Base-by-base conservation (phyloP, 2,797 vertebrate genomes). In the Scolopax bukidnonensis region DNA sequence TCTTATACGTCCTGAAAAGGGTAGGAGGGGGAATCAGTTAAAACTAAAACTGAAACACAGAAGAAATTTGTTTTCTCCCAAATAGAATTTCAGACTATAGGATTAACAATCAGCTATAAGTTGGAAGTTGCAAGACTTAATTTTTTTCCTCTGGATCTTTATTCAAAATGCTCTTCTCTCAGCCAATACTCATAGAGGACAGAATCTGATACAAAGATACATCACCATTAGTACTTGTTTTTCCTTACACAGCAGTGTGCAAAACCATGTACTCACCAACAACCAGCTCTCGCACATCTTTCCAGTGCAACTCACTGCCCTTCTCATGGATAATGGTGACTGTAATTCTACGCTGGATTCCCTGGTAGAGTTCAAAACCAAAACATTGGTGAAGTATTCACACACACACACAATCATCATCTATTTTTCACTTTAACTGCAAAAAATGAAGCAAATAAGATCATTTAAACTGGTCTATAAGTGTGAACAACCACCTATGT, bases 301-400 rank as follows among this genome's bases (percentile, higher is more conserved):
- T 99, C 99, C 99, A 99, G 93, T 99, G 99, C 51, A 99, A 98
- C 95, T 99, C 99, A 3, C 98, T 99, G 54, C 99, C 99, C 95
- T 99, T 99, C 98, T 99, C 99, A 0, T 99, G 99, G 97, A 99
- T 99, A 16, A 99, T 99, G 74, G 99, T 99, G 95, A 99, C 99
- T 0, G 99, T 99, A 98, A 99, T 99, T 95, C 99, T 98, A 32
- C 99, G 98, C 96, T 99, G 99, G 97, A 99, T 99, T 59, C 99
- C 99, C 99, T 99, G 97, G 81, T 1, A 23, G 50, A 78, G 87
- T 33, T 25, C 67, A 89, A 38, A 83, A 59, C 6, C 45, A 92
- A 54, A 71, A 27, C 27, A 23, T 21, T 28, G 38, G 32, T 83
- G 16, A 95, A 38, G 12, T 7, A 82, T 2, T 47, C n/a, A 9